Evolutionary conservation across 1,140 invertebrate species (phyloP), one percentile per base, ranked within the genome.

Genomic region (Megalonaias nervosa): DNA sequence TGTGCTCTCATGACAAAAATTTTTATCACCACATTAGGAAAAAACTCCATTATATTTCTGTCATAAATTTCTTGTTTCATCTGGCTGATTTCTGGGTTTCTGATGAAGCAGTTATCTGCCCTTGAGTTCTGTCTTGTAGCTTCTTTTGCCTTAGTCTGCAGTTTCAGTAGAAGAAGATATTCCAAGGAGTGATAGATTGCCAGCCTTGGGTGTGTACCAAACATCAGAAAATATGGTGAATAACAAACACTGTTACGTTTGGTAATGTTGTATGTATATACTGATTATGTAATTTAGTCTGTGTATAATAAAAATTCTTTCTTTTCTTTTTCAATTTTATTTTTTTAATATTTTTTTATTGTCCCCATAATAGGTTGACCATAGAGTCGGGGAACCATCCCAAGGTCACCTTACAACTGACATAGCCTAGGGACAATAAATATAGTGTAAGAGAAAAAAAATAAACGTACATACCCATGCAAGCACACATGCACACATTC

Each of bases 181-280:
- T 26, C 61, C 71, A 21, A 73, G 61, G 55, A 59, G 19, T 64
- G 57, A 12, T 31, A 21, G 14, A 68, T 19, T 68, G 67, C 67
- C 48, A 68, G 19, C 38, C 23, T 68, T 26, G 67, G 67, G n/a
- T 68, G 67, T 16, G 12, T 21, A 14, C 67, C 31, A 26, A 68
- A 68, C 67, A 68, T 68, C 19, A 68, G n/a, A 64, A 48, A 64
- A 65, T 73, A 73, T 56, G 61, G 61, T 6, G 71, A 73, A 65
- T 55, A 73, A 14, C 71, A 59, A 0, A 61, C 64, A 19, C 71
- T 73, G 1, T 73, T 21, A n/a, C 65, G 71, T 48, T 64, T 73
- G 71, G 71, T 73, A 48, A 55, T 59, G 38, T 73, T 48, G 56
- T 73, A 73, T 5, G 71, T 61, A 73, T 73, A 26, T 9, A 73